Evolutionary conservation across 2,113 vertebrate genomes (phyloP).

Genomic region (Mixornis gularis): DNA sequence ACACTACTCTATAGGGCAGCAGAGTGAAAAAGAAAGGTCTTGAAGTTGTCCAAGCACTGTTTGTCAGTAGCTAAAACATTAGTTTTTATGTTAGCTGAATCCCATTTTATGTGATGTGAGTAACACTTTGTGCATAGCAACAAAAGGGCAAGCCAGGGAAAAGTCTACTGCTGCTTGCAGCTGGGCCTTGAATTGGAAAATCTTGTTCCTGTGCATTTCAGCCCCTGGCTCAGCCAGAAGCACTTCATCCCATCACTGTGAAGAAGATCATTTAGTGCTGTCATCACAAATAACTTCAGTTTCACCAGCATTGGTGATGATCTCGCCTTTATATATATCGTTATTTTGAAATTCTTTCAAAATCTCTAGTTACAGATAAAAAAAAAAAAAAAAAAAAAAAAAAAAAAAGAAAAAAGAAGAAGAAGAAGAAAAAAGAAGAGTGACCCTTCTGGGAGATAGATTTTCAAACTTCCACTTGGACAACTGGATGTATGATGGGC

Average conservation of each 20-base stretch:
- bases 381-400: too few relatives aligned
- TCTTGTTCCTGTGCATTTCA: neutral
- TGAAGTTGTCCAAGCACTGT: neutral
- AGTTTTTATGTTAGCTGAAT: neutral
- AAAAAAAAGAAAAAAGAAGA: neutral
- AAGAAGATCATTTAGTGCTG: neutral
- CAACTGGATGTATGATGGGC: neutral
- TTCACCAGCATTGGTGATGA: neutral
- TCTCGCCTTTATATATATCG: neutral
- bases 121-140: neutral
- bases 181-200: neutral
- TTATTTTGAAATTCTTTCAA: neutral
- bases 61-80: neutral
- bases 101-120: neutral
- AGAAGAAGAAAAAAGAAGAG: neutral
- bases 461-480: neutral
- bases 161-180: conserved; percentile 2
- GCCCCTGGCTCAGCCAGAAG: neutral
- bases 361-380: neutral
- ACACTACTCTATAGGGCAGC: neutral
- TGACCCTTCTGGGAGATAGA: accelerated
- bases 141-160: neutral
- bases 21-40: neutral
- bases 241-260: neutral
- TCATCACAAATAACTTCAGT: conserved; percentile 12